A percentile compares a stretch with the other conserved stretches of the same genome.
Evolutionary conservation across 2,888 invertebrate species (phyloP).

Genomic region (Congeria kusceri): DNA sequence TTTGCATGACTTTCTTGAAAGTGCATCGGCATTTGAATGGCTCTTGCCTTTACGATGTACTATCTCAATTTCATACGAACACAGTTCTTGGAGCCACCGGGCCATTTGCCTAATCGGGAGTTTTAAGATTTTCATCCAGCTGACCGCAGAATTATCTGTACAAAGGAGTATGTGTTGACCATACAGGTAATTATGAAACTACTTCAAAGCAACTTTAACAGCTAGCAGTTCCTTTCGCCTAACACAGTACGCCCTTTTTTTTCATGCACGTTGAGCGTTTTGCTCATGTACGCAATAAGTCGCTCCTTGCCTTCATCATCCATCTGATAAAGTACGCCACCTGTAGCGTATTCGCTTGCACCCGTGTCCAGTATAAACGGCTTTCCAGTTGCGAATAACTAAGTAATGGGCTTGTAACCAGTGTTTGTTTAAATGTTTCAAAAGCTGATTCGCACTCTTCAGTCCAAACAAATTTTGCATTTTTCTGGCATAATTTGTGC

Average conservation of each 20-base stretch:
- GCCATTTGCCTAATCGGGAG: conserved; percentile 39
- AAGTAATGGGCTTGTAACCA: not conserved
- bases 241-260: conserved; percentile 29
- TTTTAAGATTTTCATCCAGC: conserved; percentile 43
- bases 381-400: not conserved
- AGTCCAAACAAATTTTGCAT: not conserved
- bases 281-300: conserved; percentile 37
- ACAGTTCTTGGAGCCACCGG: conserved; percentile 36
- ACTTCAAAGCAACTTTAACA: conserved; percentile 22
- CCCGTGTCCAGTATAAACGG: conserved; percentile 39
- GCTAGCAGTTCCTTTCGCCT: conserved; percentile 36
- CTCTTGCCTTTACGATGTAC: conserved; percentile 35
- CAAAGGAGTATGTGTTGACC: conserved; percentile 40
- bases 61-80: conserved; percentile 33
- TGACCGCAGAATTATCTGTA: conserved; percentile 53
- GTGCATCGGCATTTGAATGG: conserved; percentile 43
- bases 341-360: conserved; percentile 23
- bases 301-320: conserved; percentile 27
- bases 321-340: conserved; percentile 29
- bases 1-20: conserved; percentile 22
- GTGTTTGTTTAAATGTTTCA: not conserved
- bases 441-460: not conserved
- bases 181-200: conserved; percentile 45
- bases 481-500: conserved; percentile 10
- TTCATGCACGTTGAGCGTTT: conserved; percentile 34